Percentiles rank a stretch among this genome's conserved stretches.
Evolutionary conservation across 92 coral and sea anemone species (phyloP).

Genomic region (Scolanthus callimorphus): DNA sequence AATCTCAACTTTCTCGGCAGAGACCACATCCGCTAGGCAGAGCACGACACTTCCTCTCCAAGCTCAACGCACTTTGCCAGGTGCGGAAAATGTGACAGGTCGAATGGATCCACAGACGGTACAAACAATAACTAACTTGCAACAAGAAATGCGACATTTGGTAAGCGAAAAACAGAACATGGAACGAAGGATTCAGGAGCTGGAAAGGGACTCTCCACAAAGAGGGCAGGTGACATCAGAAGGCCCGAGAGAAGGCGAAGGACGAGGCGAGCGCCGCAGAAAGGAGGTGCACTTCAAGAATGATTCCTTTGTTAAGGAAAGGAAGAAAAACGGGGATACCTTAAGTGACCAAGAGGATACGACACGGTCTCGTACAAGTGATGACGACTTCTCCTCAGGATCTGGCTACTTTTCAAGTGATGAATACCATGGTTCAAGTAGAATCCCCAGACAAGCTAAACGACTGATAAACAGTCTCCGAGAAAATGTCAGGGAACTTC

Average conservation of each 20-base stretch:
- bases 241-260: conserved; percentile 22
- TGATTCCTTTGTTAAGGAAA: conserved; percentile 26
- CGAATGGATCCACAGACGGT: conserved; percentile 8
- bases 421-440: conserved; percentile 8
- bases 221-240: conserved; percentile 7
- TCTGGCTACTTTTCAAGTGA: conserved; percentile 1
- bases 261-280: conserved; percentile 27
- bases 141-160: conserved; percentile 23
- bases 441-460: conserved; percentile 23
- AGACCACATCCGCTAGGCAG: conserved; percentile 35
- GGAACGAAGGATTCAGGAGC: conserved; percentile 18
- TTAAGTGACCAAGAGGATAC: neutral
- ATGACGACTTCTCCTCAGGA: neutral
- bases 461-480: conserved; percentile 25
- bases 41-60: neutral
- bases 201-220: conserved; percentile 5
- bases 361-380: neutral
- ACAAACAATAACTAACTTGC: conserved; percentile 26
- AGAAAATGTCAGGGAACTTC: conserved; percentile 45
- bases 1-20: neutral
- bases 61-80: neutral
- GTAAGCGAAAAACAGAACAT: conserved; percentile 24
- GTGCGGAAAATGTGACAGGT: neutral
- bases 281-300: conserved; percentile 13
- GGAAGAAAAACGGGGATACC: conserved; percentile 8